phyloP scores from a whole-genome alignment of 2,113 vertebrate species.

The Campylomormyrus tamandua region DNA sequence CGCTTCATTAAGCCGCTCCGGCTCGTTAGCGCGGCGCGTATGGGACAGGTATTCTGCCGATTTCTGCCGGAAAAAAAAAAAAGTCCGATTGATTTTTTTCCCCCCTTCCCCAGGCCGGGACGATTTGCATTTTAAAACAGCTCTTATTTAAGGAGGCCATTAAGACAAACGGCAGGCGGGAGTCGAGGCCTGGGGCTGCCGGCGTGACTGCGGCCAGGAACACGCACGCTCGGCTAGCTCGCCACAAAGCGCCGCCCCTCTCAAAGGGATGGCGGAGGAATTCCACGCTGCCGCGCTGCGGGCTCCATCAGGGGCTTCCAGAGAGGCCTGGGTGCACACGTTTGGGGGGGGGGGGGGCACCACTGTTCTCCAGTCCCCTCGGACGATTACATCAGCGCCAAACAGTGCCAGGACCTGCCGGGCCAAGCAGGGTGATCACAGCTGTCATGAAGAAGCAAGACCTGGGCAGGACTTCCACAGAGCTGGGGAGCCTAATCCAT shows the following conservation, averaged over 20 bases:
- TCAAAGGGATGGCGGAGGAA: conserved; percentile 61
- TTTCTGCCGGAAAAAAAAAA: background rate
- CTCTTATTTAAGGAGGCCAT: background rate
- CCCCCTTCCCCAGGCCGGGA: background rate
- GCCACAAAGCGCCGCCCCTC: conserved; percentile 64
- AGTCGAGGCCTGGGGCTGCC: background rate
- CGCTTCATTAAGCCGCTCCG: background rate
- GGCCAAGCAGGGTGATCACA: conserved; percentile 45
- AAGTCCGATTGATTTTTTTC: background rate
- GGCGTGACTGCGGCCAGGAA: conserved; percentile 59
- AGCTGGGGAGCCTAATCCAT: conserved; percentile 12
- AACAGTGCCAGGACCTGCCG: conserved; percentile 35
- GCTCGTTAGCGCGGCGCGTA: background rate
- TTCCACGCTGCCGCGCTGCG: conserved; percentile 44
- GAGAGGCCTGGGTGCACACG: conserved; percentile 3
- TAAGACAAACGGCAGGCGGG: background rate
- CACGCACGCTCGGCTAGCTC: conserved; percentile 61
- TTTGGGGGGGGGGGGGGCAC: background rate
- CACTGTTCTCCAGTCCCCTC: conserved; percentile 31
- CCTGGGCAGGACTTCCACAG: background rate
- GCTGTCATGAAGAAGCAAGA: conserved; percentile 42
- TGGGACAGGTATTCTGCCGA: background rate
- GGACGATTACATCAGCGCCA: conserved; percentile 35
- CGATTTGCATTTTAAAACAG: background rate
- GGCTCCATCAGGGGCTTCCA: conserved; percentile 28